phyloP scores from a whole-genome alignment of 2,888 invertebrate species.

The Platycheirus albimanus region DNA sequence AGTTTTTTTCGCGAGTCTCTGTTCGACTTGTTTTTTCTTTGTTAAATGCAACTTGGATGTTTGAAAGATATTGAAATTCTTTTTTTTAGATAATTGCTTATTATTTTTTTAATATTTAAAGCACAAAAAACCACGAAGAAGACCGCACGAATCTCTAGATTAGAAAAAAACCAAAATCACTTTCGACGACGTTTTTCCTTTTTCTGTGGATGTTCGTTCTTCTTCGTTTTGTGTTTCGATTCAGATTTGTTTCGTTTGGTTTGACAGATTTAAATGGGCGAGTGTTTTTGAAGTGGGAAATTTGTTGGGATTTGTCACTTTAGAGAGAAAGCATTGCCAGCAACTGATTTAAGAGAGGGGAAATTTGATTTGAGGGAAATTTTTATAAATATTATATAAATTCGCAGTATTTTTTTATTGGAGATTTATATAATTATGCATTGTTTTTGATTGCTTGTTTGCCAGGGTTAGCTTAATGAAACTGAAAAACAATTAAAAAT shows the following conservation, averaged over 20 bases:
- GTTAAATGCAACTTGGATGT: slow-evolving; percentile 57
- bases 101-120: slow-evolving; percentile 27
- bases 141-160: slow-evolving; percentile 63
- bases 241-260: slow-evolving; percentile 40
- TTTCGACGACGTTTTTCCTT: slow-evolving; percentile 70
- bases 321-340: neutral
- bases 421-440: no score
- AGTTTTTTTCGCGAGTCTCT: slow-evolving; percentile 3
- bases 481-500: no score
- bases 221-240: slow-evolving; percentile 56
- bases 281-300: slow-evolving; percentile 17
- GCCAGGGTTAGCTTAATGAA: no score
- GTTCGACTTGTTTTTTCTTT: slow-evolving; percentile 5
- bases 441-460: no score
- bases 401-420: no score
- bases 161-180: slow-evolving; percentile 61
- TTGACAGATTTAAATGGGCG: slow-evolving; percentile 55
- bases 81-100: slow-evolving; percentile 26
- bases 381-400: neutral
- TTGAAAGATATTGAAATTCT: slow-evolving; percentile 33
- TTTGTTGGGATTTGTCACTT: slow-evolving; percentile 3
- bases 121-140: slow-evolving; percentile 64
- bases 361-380: neutral
- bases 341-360: neutral
- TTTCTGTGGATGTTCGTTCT: slow-evolving; percentile 47